Evolutionary conservation across 1,140 invertebrate species (phyloP).

Genomic region (Pseudomyrmex dendroicus): DNA sequence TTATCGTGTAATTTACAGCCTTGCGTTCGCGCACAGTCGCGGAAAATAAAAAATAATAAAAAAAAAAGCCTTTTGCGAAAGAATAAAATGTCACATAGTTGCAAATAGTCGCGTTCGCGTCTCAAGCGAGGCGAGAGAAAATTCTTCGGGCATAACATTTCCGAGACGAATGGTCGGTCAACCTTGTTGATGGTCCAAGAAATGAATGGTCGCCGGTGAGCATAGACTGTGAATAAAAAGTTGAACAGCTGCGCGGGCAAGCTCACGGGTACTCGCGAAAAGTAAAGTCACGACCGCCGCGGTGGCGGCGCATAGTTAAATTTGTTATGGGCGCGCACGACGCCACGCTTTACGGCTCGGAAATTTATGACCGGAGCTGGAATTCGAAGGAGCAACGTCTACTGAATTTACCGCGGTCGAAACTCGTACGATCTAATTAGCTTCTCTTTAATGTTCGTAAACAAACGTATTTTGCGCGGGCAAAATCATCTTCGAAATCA

Average conservation of each 20-base stretch:
- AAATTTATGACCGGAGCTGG: constrained; percentile 1
- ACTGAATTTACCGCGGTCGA: background rate
- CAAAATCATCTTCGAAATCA: too few species aligned
- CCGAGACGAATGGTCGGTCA: constrained; percentile 9
- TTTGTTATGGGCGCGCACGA: constrained; percentile 40
- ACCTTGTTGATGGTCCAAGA: constrained; percentile 36
- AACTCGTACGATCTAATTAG: background rate
- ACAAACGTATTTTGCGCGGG: too few species aligned
- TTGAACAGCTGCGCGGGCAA: constrained; percentile 29
- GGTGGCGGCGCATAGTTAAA: constrained; percentile 39
- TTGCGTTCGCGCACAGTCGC: background rate
- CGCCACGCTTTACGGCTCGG: constrained; percentile 29
- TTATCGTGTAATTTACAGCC: background rate
- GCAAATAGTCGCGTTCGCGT: background rate
- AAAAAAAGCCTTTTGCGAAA: background rate
- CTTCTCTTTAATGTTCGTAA: too few species aligned
- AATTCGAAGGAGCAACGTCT: constrained; percentile 10
- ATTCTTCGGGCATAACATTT: constrained; percentile 40
- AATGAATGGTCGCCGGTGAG: constrained; percentile 40
- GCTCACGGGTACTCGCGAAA: constrained; percentile 15
- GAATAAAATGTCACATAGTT: constrained; percentile 15
- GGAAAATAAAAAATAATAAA: background rate
- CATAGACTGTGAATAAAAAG: constrained; percentile 48
- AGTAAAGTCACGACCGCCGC: constrained; percentile 43
- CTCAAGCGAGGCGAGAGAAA: background rate